Evolutionary conservation across 92 coral and sea anemone genomes (phyloP).

Genomic region (Epizoanthus scotinus): DNA sequence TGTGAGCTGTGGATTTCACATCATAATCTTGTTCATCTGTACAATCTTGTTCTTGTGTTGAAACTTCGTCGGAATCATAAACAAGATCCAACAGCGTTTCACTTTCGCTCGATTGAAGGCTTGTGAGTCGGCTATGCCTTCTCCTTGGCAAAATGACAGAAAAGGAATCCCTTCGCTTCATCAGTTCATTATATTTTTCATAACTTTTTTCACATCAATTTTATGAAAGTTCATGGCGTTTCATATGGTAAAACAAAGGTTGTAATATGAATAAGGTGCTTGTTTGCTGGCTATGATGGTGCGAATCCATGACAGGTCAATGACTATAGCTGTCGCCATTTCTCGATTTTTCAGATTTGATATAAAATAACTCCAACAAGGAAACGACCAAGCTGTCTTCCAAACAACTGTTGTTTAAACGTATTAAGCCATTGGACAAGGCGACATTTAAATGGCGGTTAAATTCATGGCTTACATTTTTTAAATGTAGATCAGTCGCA

Average conservation of each 20-base stretch:
- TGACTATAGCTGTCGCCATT: background rate
- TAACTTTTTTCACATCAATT: too few relatives aligned
- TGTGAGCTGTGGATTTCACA: background rate
- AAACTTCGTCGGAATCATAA: constrained; percentile 14
- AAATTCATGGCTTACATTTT: too few relatives aligned
- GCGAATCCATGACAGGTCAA: constrained; percentile 17
- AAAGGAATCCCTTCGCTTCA: constrained; percentile 32
- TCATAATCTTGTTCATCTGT: background rate
- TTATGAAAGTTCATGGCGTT: background rate
- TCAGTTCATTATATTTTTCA: background rate
- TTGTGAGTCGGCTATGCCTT: constrained; percentile 26
- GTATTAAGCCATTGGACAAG: background rate
- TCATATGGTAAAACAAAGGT: background rate
- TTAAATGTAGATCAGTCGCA: background rate
- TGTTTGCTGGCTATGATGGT: background rate
- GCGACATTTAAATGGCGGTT: background rate
- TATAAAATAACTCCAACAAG: too few relatives aligned
- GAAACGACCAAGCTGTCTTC: background rate
- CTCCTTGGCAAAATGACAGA: constrained; percentile 33
- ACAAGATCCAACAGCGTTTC: constrained; percentile 18
- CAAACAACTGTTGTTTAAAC: background rate
- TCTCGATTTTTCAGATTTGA: background rate
- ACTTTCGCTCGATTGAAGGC: constrained; percentile 12
- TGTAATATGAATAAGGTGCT: too few relatives aligned
- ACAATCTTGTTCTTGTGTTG: constrained; percentile 1